Evolutionary conservation across 2,888 invertebrate species (phyloP).

Genomic region (Argyresthia goedartella): DNA sequence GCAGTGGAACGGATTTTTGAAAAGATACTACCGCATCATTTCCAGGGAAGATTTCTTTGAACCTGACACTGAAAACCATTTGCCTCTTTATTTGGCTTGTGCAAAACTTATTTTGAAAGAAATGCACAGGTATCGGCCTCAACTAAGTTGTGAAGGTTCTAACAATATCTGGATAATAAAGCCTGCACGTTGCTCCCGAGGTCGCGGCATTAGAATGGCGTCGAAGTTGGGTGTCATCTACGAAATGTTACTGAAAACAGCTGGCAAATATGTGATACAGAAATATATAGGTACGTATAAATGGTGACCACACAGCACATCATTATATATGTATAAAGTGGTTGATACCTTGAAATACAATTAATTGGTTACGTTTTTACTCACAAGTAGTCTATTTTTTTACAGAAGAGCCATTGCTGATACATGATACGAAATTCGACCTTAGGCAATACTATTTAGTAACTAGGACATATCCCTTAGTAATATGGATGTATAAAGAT

Average conservation of each 20-base stretch:
- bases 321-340: neutral
- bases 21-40: conserved; percentile 74
- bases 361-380: too few relatives aligned
- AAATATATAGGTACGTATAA: conserved; percentile 85
- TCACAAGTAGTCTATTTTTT: conserved; percentile 14
- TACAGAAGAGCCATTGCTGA: conserved; percentile 83
- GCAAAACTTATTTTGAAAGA: conserved; percentile 71
- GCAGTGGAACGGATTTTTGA: conserved; percentile 79
- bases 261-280: conserved; percentile 83
- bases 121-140: conserved; percentile 71
- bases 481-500: conserved; percentile 89
- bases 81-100: conserved; percentile 42
- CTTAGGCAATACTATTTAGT: conserved; percentile 92
- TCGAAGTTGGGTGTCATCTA: conserved; percentile 80
- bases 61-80: conserved; percentile 34
- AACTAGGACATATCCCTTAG: conserved; percentile 81
- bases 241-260: conserved; percentile 69
- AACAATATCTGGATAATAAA: conserved; percentile 93
- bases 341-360: neutral
- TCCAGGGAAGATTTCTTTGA: conserved; percentile 68
- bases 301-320: neutral
- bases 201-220: conserved; percentile 86
- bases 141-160: conserved; percentile 80
- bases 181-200: conserved; percentile 85
- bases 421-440: conserved; percentile 91